Percentiles rank a stretch among this genome's conserved stretches.
These are phyloP conservation scores for Automeris io DNA, from an alignment of 2,888 invertebrate genomes.

Conservation along the genomic window DNA sequence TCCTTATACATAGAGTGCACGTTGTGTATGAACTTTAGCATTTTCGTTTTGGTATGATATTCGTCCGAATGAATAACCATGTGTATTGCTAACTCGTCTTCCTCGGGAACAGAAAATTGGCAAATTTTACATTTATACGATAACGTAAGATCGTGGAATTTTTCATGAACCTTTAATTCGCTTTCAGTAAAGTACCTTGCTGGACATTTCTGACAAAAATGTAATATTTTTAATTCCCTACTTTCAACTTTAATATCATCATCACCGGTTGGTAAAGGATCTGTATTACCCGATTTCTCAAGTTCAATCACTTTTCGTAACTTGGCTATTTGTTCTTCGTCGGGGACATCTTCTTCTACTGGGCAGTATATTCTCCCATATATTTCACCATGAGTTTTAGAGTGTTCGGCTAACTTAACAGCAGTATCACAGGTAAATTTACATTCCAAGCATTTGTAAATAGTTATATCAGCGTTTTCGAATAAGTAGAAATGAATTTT, in stretches of 20 bases:
- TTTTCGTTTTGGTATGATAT: slow-evolving; percentile 86
- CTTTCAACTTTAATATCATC: slow-evolving; percentile 31
- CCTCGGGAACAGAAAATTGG: slow-evolving; percentile 84
- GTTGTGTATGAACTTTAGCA: slow-evolving; percentile 80
- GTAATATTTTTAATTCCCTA: slow-evolving; percentile 68
- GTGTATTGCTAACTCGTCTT: slow-evolving; percentile 82
- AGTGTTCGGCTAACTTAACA: slow-evolving; percentile 82
- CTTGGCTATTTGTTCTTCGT: slow-evolving; percentile 80
- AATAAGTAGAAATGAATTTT: slow-evolving; percentile 81
- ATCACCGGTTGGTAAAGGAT: slow-evolving; percentile 33
- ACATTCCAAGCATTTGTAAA: slow-evolving; percentile 84
- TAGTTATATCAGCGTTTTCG: slow-evolving; percentile 71
- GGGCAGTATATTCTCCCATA: slow-evolving; percentile 84
- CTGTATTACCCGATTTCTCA: slow-evolving; percentile 39
- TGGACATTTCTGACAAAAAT: slow-evolving; percentile 89
- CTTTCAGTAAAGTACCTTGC: slow-evolving; percentile 87
- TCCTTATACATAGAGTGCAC: slow-evolving; percentile 80
- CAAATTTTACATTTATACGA: slow-evolving; percentile 85
- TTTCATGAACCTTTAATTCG: slow-evolving; percentile 84
- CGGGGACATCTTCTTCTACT: slow-evolving; percentile 80
- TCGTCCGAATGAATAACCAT: slow-evolving; percentile 84
- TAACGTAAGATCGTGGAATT: slow-evolving; percentile 80
- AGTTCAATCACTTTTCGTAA: slow-evolving; percentile 56
- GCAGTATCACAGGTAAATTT: slow-evolving; percentile 87
- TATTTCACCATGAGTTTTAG: slow-evolving; percentile 84